Percentiles rank a stretch among this genome's conserved stretches.
Conservation (phyloP, 2,888 invertebrate genomes). For the Xanthia togata region DNA sequence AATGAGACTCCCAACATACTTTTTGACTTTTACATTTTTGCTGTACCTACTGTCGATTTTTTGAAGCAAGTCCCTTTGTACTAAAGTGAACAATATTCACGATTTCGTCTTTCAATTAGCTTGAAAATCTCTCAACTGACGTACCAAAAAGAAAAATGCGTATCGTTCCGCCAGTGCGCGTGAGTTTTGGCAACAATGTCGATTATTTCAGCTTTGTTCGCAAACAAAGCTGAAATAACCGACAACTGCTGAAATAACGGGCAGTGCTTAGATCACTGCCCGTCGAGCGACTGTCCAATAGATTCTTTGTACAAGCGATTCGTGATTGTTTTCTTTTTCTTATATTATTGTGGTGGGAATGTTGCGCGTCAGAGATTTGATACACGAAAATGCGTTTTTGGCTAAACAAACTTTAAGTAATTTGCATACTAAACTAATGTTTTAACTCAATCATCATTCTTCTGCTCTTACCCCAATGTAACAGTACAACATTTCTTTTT, state of each 20-base stretch:
- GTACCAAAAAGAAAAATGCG: slow-evolving; percentile 29
- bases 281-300: slow-evolving; percentile 27
- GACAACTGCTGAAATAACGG: too few species aligned
- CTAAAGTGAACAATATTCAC: slow-evolving; percentile 19
- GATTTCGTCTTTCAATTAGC: slow-evolving; percentile 25
- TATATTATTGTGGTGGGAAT: slow-evolving; percentile 9
- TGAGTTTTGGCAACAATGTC: slow-evolving; percentile 61
- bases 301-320: slow-evolving; percentile 40
- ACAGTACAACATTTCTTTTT: too few species aligned
- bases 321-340: slow-evolving; percentile 28
- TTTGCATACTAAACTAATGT: not conserved
- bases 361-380: not conserved
- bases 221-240: too few species aligned
- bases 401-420: not conserved
- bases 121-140: slow-evolving; percentile 4
- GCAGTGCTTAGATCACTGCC: slow-evolving; percentile 40
- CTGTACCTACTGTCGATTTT: too few species aligned
- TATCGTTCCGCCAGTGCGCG: slow-evolving; percentile 39
- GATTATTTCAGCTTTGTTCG: slow-evolving; percentile 53
- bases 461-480: too few species aligned
- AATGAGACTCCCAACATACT: too few species aligned
- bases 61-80: not conserved
- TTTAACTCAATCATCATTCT: not conserved
- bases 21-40: too few species aligned
- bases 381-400: not conserved